Base-by-base conservation (phyloP, 2,113 vertebrate species). In the Formicarius rufipectus region DNA sequence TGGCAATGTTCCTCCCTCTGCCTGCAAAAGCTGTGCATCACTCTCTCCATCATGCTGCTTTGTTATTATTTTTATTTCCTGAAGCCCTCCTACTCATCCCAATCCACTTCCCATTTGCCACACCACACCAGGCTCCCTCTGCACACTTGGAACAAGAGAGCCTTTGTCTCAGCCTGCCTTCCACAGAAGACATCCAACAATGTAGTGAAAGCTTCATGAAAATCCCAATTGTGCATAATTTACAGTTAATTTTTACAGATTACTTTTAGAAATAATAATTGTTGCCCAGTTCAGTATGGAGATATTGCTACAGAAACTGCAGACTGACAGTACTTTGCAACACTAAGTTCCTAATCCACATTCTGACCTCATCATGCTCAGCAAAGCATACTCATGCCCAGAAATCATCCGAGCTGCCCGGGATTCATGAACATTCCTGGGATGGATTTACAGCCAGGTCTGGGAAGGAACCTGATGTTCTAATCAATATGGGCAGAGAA, bases 1-100 rank as follows among this genome's bases (percentile, higher is more conserved):
- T 63, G 52, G 42, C 30, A 74, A 33, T 1, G 12, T 10, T 49
- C 45, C 31, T 82, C 60, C 42, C 37, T 33, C 83, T 47, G 56
- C 77, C 78, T 78, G 64, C 56, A 30, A n/a, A 73, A 71, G 59
- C 63, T 55, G 20, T 1, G 28, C 49, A 42, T 25, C 83, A 5
- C 50, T 63, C 84, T 31, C 42, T 14, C 60, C 49, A 53, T 78
- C 40, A 2, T 17, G 77, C 76, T 71, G 47, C 28, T 93, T 84
- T 84, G 53, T 82, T 82, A 37, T 87, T 68, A 35, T 84, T 95
- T 94, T 89, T 63, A 81, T 76, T 87, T 95, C 75, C 85, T 66
- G 37, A 53, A 80, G 53, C 60, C 59, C 82, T 95, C 74, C 88
- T 66, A 77, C 88, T 87, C 45, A 75, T 75, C 69, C 42, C 63